Base-by-base conservation (phyloP, 1,140 invertebrate species). In the Argopecten irradians region DNA sequence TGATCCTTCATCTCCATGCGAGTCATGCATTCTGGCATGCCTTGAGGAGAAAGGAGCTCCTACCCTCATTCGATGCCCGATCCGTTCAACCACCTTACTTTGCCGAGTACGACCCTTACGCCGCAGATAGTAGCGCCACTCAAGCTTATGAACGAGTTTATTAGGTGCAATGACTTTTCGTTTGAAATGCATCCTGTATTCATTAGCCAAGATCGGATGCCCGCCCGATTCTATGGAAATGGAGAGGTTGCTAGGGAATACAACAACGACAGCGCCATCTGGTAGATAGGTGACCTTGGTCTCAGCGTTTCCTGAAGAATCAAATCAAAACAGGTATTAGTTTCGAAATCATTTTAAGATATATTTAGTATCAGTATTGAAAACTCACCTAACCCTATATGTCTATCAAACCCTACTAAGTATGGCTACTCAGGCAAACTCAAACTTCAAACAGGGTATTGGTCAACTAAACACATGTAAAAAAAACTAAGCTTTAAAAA, bases 81-180 rank as follows among this genome's bases (percentile, higher is more conserved):
- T 91, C 89, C 93, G 92, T 86, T 94, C 91, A 22, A 94, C 90
- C 9, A 90, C 85, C 87, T 93, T 91, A 46, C 90, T 92, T 82
- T 92, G 88, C 88, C 92, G 91, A n/a, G 89, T 89, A 13, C 93
- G 93, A 14, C 93, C 93, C 87, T 94, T 94, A 33, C 94, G 93
- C 0, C 95, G 92, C 84, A 95, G 91, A 89, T 95, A 96, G 89
- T 99, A 99, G 71, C 98, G 96, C 98, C 98, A 99, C 96, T 99
- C 98, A 90, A 99, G 98, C 88, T 98, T 96, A 94, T 99, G 99
- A 0, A 98, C 97, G 34, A 99, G 95, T 93, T 99, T 90, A 46
- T 93, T 92, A 14, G 95, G 94, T 13, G 93, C 97, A 55, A 98
- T 96, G 97, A 99, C 98, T 96, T 98, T 98, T 19, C 98, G 97